Percentiles rank a stretch among this genome's conserved stretches.
Evolutionary conservation across 2,888 invertebrate genomes (phyloP).

Genomic region (Chloromyia formosa): DNA sequence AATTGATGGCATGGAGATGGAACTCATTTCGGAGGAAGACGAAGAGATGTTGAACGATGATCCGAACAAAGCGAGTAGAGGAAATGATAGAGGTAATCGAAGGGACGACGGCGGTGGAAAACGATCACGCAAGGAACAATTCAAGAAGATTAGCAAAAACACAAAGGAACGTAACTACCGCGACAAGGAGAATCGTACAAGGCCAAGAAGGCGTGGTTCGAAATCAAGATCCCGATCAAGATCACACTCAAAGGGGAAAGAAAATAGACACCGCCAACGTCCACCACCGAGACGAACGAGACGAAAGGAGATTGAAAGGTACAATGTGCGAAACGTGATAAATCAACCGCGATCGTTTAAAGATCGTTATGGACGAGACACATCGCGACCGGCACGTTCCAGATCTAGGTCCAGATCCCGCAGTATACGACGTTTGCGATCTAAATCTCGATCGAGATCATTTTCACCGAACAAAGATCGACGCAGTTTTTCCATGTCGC

Average conservation of each 20-base stretch:
- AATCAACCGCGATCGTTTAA: conserved; percentile 71
- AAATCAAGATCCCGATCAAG: conserved; percentile 47
- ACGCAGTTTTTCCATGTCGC: conserved; percentile 50
- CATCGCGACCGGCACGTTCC: conserved; percentile 65
- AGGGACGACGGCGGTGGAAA: conserved; percentile 52
- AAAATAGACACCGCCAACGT: conserved; percentile 52
- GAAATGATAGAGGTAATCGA: conserved; percentile 58
- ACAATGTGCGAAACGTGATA: conserved; percentile 83
- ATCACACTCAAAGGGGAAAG: conserved; percentile 59
- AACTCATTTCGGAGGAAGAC: conserved; percentile 78
- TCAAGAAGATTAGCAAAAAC: conserved; percentile 83
- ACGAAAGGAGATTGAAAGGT: conserved; percentile 81
- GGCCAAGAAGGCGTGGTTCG: conserved; percentile 54
- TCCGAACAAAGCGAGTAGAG: conserved; percentile 60
- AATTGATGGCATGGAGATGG: conserved; percentile 73
- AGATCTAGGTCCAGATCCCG: conserved; percentile 54
- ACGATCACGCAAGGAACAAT: conserved; percentile 69
- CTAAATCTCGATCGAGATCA: conserved; percentile 52
- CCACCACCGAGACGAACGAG: conserved; percentile 65
- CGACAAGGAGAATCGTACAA: conserved; percentile 64
- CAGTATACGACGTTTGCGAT: conserved; percentile 51
- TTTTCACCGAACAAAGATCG: conserved; percentile 49
- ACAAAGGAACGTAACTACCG: conserved; percentile 82
- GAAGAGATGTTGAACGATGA: conserved; percentile 72
- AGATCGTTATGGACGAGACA: conserved; percentile 83